Base-by-base conservation (phyloP, 1,140 invertebrate species). In the Pseudomyrmex pallidus region DNA sequence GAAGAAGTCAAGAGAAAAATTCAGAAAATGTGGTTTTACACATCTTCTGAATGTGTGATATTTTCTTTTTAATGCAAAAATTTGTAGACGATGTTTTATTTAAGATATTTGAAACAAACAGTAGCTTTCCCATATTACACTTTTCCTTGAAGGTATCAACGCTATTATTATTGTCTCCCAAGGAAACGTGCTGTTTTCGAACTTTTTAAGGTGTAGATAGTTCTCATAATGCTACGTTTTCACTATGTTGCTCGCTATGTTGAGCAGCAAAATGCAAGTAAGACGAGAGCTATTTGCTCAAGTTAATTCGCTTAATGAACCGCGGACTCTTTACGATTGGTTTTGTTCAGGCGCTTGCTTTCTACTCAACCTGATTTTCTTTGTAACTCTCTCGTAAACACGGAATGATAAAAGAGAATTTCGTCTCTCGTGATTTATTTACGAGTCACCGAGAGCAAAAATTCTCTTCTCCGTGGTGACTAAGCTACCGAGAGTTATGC, bases 321-420 rank as follows among this genome's bases (percentile, higher is more conserved):
- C 54, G 10, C n/a, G 12, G 12, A 48, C 15, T 61, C 48, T 25
- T 61, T 13, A 10, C 8, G 44, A 35, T 61, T 15, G 7, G 57
- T 48, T 70, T 78, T 59, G 7, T 50, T 68, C 44, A 13, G 35
- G 5, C 13, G 2, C 20, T 25, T 72, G n/a, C 76, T 80, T 80
- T 80, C 76, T 80, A 80, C 44, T 72, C 44, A 48, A 72, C 12
- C 20, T 22, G 54, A 8, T 57, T 70, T 70, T 72, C 66, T 61
- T 35, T 5, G 35, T 46, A 7, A 77, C 35, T 20, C 7, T 8
- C 48, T 52, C 12, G 44, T 35, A 20, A 67, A 67, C 48, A 9
- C 22, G 20, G 8, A 25, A 17, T 10, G n/a, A 61, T 44, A 78
- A 12, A 44, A 61, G 44, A 80, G n/a, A 15, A 70, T 15, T 35